Conservation (phyloP, 2,797 vertebrate genomes). For the Spheniscus humboldti region DNA sequence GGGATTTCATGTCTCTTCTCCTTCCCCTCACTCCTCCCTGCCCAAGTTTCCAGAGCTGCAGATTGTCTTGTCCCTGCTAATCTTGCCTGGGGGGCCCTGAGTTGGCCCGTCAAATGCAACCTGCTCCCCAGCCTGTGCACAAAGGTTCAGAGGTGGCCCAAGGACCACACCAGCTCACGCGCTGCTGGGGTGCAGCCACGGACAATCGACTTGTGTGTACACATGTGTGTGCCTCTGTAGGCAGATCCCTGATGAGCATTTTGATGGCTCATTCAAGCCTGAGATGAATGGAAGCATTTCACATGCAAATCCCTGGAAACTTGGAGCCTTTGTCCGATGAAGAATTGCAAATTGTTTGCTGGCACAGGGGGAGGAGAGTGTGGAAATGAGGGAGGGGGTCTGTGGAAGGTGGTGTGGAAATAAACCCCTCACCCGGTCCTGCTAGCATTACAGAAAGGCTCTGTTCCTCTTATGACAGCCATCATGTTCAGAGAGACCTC, state of each 20-base stretch:
- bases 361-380: background rate
- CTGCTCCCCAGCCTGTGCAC: background rate
- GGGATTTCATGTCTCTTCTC: background rate
- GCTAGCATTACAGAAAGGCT: background rate
- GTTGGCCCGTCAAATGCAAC: background rate
- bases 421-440: background rate
- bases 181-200: background rate
- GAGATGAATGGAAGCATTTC: background rate
- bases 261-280: background rate
- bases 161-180: background rate
- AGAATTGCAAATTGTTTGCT: background rate
- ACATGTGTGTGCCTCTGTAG: background rate
- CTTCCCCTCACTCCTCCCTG: background rate
- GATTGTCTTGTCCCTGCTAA: background rate
- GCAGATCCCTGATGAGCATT: background rate
- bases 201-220: background rate
- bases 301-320: constrained; percentile 39
- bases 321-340: background rate
- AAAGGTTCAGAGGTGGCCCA: background rate
- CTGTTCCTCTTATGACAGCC: background rate
- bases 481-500: background rate
- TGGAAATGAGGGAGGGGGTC: background rate
- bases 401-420: background rate
- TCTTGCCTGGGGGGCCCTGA: background rate
- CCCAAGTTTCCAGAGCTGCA: background rate